phyloP scores from a whole-genome alignment of 2,113 vertebrate genomes.

The Channa maculata region DNA sequence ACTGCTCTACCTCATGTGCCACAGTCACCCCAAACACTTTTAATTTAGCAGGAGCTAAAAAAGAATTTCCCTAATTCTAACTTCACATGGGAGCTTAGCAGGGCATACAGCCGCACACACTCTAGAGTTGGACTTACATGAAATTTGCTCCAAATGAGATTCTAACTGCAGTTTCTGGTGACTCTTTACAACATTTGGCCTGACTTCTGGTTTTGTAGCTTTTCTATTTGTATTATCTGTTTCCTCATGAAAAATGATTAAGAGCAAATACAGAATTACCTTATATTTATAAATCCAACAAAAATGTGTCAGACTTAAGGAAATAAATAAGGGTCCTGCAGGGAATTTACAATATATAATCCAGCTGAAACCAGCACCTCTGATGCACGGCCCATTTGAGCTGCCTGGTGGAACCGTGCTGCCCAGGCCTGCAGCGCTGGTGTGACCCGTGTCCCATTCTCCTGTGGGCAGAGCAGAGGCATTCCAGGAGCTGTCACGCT shows the following conservation, averaged over 20 bases:
- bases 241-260: neutral
- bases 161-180: no score
- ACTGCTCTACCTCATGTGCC: no score
- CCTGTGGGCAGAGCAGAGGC: constrained; percentile 58
- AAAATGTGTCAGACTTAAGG: constrained; percentile 22
- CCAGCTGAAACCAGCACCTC: constrained; percentile 30
- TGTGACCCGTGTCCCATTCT: constrained; percentile 74
- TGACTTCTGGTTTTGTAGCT: no score
- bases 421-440: constrained; percentile 62
- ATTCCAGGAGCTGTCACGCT: neutral
- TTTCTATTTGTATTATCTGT: no score
- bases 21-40: no score
- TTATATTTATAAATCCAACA: constrained; percentile 15
- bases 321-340: constrained; percentile 26
- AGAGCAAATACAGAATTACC: constrained; percentile 2
- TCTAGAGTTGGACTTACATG: no score
- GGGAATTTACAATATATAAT: constrained; percentile 46
- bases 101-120: no score
- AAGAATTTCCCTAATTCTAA: no score
- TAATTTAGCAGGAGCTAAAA: no score
- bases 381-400: constrained; percentile 61
- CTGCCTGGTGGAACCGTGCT: constrained; percentile 48
- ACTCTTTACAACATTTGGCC: no score
- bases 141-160: no score
- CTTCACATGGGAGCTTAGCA: no score